These are phyloP conservation scores for Anthonomus grandis DNA, from an alignment of 1,140 invertebrate species.

Conservation along the genomic window DNA sequence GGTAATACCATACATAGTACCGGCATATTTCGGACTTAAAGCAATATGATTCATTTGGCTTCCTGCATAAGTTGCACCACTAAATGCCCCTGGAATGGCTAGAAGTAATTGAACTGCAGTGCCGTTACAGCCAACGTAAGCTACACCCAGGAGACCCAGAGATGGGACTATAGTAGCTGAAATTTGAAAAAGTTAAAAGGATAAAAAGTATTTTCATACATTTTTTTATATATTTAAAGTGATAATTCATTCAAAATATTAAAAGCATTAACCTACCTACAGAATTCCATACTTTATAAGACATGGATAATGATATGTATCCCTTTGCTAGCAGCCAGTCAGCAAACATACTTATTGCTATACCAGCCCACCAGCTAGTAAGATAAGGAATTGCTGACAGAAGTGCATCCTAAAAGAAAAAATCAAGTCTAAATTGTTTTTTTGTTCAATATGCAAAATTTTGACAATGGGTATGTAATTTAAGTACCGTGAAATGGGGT, in stretches of 20 bases:
- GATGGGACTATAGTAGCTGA: conserved; percentile 68
- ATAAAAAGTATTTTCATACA: not conserved
- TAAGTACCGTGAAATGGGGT: too few relatives aligned
- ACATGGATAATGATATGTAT: conserved; percentile 61
- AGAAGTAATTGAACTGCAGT: conserved; percentile 67
- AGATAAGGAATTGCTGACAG: conserved; percentile 79
- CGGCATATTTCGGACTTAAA: conserved; percentile 79
- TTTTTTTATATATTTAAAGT: not conserved
- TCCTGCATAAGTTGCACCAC: conserved; percentile 71
- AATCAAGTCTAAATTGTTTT: too few relatives aligned
- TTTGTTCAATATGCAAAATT: too few relatives aligned
- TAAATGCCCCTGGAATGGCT: conserved; percentile 66
- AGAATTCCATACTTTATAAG: conserved; percentile 74
- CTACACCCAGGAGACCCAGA: conserved; percentile 69
- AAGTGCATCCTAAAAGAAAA: conserved; percentile 65
- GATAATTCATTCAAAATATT: not conserved
- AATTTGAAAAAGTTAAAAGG: conserved; percentile 15
- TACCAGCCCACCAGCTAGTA: conserved; percentile 66
- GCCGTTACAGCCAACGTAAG: conserved; percentile 73
- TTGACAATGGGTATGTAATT: too few relatives aligned
- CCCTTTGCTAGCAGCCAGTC: conserved; percentile 65
- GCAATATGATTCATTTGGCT: conserved; percentile 88
- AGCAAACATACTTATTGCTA: conserved; percentile 66
- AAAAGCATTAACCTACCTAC: conserved; percentile 52
- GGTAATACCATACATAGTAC: conserved; percentile 84